Base-by-base conservation (phyloP, 2,888 invertebrate genomes). In the Drosophila emarginata region DNA sequence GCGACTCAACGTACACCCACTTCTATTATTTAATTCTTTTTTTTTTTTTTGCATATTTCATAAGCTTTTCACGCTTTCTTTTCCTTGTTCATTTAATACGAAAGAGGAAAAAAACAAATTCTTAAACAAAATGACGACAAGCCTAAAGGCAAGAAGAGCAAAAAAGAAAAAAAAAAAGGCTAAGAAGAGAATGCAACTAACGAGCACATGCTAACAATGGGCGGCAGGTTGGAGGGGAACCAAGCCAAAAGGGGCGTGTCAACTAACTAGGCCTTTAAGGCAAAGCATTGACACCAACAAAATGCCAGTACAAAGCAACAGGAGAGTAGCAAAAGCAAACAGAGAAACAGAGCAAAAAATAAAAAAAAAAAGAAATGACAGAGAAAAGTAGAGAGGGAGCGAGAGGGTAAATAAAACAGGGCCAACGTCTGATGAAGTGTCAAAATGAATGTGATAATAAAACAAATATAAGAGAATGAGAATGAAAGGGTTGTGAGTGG, bases 251-350 rank as follows among this genome's bases (percentile, higher is more conserved):
- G 64, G 51, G 50, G 39, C 56, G 15, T 45, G 65, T 58, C 51
- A 56, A 39, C 67, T 59, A 67, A 67, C 56, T 72, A 76, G 70
- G 89, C 85, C 89, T 83, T 76, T 76, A 85, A 85, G 90, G 79
- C 89, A 89, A 90, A 89, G 88, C 89, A 89, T 90, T 89, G 89
- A 90, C 90, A 90, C 80, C 87, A 77, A 63, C 70, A 61, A 60
- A 74, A 64, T 69, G 67, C 72, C 76, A 76, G 74, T 78, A 78
- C 74, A 76, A 68, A 80, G 67, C 67, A 67, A 69, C 26, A 51
- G 59, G 64, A 63, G 59, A 21, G 37, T 5, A 23, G 37, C 64
- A 64, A n/a, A 40, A n/a, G 37, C 40, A 56, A 53, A 72, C 70
- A 70, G 65, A 75, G 67, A 65, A 65, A 70, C 66, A 63, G 61